These are phyloP conservation scores for Enteromius anoplus DNA, from an alignment of 2,797 vertebrate species.

Conservation along the genomic window DNA sequence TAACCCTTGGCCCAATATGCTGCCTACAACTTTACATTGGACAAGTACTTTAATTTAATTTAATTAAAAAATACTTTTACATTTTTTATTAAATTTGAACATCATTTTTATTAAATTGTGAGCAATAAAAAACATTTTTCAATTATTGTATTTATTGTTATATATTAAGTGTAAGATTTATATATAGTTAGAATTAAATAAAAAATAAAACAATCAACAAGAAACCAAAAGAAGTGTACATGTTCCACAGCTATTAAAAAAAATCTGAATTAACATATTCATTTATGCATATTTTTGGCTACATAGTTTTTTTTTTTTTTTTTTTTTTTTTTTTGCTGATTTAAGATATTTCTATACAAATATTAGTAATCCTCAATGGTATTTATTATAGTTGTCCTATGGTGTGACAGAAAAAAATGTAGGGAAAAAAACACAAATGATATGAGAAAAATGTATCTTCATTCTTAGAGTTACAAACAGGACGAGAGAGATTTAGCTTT, in stretches of 20 bases:
- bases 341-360: neutral
- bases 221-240: too few relatives aligned
- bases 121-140: neutral
- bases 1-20: neutral
- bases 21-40: too few relatives aligned
- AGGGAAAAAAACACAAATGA: too few relatives aligned
- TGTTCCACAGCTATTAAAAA: neutral
- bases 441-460: too few relatives aligned
- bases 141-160: neutral
- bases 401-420: too few relatives aligned
- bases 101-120: neutral
- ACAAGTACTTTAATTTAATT: neutral
- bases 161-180: neutral
- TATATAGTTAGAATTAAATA: neutral
- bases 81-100: neutral
- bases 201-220: neutral
- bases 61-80: neutral
- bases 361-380: neutral
- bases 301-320: too few relatives aligned
- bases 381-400: neutral
- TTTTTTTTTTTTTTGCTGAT: neutral
- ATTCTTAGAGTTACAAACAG: too few relatives aligned
- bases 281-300: neutral
- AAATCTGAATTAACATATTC: neutral
- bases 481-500: too few relatives aligned